phyloP scores from a whole-genome alignment of 2,113 vertebrate genomes.

The Fregetta grallaria region DNA sequence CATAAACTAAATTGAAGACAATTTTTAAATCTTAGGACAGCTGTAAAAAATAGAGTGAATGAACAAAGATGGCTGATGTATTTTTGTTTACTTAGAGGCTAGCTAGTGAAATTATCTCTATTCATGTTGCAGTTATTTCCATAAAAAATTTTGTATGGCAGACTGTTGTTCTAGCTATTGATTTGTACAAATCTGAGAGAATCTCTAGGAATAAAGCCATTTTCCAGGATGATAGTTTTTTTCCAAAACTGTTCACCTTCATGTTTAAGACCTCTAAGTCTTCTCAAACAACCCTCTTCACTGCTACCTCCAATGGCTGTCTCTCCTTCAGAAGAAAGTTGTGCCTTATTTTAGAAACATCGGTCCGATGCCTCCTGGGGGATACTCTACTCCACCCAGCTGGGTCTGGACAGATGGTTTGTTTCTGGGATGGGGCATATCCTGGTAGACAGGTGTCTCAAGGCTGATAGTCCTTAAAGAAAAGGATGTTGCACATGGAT shows the following conservation, averaged over 20 bases:
- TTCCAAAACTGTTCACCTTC: background rate
- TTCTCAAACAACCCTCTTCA: background rate
- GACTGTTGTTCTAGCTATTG: background rate
- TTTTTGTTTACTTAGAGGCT: background rate
- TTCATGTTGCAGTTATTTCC: background rate
- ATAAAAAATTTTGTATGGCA: background rate
- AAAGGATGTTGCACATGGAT: background rate
- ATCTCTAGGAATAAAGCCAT: background rate
- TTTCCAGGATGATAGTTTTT: background rate
- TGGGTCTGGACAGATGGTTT: background rate
- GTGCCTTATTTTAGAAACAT: background rate
- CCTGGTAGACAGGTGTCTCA: background rate
- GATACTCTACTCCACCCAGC: background rate
- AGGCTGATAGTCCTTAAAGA: background rate
- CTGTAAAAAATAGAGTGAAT: background rate
- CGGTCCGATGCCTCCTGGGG: background rate
- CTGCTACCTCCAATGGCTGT: background rate
- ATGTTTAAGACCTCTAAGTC: background rate
- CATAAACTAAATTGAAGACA: background rate
- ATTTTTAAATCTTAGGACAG: background rate
- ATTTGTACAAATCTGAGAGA: background rate
- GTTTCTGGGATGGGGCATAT: background rate
- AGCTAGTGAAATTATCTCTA: background rate
- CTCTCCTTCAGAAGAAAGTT: background rate
- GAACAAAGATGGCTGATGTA: background rate